These are phyloP conservation scores for Smithornis capensis DNA, from an alignment of 2,113 vertebrate genomes.

Conservation along the genomic window DNA sequence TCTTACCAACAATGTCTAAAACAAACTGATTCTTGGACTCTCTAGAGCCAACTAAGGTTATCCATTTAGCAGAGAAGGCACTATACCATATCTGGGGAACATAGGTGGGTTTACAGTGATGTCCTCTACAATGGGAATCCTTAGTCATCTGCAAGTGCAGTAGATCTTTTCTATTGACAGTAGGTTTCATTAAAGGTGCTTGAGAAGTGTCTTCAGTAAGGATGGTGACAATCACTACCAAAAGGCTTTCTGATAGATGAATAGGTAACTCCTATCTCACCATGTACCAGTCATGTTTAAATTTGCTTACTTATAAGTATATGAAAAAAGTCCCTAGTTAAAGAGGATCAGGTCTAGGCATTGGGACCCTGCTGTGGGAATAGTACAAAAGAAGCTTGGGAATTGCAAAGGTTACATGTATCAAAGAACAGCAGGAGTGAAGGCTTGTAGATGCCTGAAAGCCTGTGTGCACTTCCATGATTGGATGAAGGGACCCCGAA, in stretches of 20 bases:
- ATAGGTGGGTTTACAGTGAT: background rate
- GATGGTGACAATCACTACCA: background rate
- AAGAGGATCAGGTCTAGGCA: no score
- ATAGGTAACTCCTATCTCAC: background rate
- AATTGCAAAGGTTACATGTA: no score
- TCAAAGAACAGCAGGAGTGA: no score
- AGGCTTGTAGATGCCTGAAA: no score
- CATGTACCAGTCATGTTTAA: background rate
- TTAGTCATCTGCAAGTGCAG: background rate
- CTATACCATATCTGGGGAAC: background rate
- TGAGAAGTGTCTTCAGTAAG: background rate
- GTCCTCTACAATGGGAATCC: background rate
- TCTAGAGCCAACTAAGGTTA: background rate
- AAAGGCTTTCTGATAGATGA: background rate
- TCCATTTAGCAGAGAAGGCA: background rate
- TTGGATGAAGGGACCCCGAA: no score
- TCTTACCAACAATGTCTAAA: background rate
- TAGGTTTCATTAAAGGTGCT: background rate
- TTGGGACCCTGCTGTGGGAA: no score
- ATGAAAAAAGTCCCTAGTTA: background rate
- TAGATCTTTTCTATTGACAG: background rate
- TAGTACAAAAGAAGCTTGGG: no score
- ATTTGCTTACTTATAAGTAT: background rate
- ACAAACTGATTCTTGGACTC: background rate
- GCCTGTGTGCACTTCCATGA: no score